Conservation (phyloP, 2,113 vertebrate genomes). For the Peromyscus maniculatus region DNA sequence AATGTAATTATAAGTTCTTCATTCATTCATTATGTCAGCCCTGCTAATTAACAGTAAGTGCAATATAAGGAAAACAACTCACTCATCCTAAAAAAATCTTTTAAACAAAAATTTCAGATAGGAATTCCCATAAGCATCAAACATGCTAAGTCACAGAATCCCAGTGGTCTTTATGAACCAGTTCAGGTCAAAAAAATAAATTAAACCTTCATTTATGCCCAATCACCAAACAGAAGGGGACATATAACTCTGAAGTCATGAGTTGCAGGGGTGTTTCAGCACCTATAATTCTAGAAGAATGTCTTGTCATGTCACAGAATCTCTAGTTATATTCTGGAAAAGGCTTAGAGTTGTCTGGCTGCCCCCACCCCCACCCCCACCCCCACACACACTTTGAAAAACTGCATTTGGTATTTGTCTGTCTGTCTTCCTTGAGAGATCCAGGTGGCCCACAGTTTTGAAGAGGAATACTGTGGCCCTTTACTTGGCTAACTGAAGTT, state of each 20-base stretch:
- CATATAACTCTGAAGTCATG: neutral
- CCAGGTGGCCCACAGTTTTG: neutral
- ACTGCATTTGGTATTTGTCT: neutral
- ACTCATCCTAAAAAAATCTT: constrained; percentile 83
- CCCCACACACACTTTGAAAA: neutral
- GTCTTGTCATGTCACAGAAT: neutral
- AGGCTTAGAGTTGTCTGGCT: neutral
- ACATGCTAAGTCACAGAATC: constrained; percentile 77
- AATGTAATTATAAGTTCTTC: constrained; percentile 86
- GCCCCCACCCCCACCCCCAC: no score
- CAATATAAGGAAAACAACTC: constrained; percentile 83
- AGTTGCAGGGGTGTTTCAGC: neutral
- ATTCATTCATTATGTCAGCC: constrained; percentile 83
- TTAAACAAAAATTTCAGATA: constrained; percentile 42
- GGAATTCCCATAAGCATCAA: constrained; percentile 56
- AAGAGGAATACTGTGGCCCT: neutral
- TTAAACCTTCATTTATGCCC: neutral
- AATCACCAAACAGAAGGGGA: neutral
- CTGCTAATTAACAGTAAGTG: constrained; percentile 86
- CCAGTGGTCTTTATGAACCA: neutral
- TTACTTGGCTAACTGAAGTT: neutral
- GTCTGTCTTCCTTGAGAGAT: neutral
- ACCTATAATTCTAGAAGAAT: constrained; percentile 25
- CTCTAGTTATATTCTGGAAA: neutral
- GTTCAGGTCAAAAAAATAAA: constrained; percentile 30